Conservation (phyloP, 2,113 vertebrate genomes). For the Myotis davidii region DNA sequence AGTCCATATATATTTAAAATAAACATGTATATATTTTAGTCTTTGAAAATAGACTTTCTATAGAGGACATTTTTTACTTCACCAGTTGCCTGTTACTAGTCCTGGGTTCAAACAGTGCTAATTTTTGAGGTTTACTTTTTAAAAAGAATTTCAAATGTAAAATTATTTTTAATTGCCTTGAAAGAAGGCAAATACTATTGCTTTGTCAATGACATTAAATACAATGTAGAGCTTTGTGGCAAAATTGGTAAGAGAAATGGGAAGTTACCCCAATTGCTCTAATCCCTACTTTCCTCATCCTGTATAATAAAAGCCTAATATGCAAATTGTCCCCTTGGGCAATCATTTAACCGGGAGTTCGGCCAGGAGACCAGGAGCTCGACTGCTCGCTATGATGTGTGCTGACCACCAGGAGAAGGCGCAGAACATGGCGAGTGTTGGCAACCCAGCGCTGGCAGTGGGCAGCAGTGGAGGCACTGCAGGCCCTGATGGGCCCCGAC, state of each 20-base stretch:
- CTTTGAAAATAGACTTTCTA: constrained; percentile 17
- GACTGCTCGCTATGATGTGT: too few species aligned
- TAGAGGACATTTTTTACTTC: neutral
- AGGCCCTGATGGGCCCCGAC: too few species aligned
- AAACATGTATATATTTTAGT: neutral
- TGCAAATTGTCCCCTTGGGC: too few species aligned
- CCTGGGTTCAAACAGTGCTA: neutral
- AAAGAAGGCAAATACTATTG: neutral
- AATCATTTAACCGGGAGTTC: too few species aligned
- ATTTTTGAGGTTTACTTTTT: neutral
- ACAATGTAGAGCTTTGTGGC: neutral
- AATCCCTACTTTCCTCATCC: neutral
- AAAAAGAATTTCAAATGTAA: neutral
- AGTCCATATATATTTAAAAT: neutral
- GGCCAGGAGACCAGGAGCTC: too few species aligned
- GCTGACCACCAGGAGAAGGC: too few species aligned
- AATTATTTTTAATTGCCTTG: neutral
- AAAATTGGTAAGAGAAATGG: constrained; percentile 28
- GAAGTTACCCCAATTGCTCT: neutral
- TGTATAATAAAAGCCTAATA: too few species aligned
- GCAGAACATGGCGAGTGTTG: too few species aligned
- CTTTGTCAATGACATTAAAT: neutral
- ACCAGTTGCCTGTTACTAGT: neutral
- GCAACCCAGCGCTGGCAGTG: too few species aligned
- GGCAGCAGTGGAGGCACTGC: too few species aligned